phyloP scores from a whole-genome alignment of 2,797 vertebrate genomes.

The Centropyge bicolor region DNA sequence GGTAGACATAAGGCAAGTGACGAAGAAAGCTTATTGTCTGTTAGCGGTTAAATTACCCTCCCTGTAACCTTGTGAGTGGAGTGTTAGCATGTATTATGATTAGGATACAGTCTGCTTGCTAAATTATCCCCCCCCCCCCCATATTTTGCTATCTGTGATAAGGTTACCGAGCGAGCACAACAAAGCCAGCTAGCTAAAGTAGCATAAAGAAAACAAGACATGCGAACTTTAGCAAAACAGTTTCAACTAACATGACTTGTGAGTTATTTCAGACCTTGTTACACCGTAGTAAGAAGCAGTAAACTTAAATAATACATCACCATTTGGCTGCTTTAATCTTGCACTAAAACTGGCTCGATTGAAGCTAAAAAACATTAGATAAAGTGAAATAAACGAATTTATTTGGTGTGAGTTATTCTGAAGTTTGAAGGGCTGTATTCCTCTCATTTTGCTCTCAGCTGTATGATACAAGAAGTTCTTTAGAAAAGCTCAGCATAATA shows the following conservation, averaged over 20 bases:
- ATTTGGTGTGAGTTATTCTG: not conserved
- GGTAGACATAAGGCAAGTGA: conserved; percentile 6
- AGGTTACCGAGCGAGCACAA: conserved; percentile 54
- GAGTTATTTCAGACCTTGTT: not conserved
- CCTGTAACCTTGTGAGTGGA: conserved; percentile 41
- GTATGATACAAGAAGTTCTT: conserved; percentile 7
- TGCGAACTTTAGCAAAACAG: conserved; percentile 29
- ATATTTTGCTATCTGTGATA: conserved; percentile 34
- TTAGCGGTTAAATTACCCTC: not conserved
- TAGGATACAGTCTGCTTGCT: conserved; percentile 38
- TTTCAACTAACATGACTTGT: not conserved
- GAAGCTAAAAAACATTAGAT: accelerated
- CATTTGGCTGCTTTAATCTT: not conserved
- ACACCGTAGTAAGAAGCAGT: not conserved
- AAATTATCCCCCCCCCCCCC: conserved; percentile 27
- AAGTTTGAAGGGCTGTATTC: not conserved
- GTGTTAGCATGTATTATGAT: conserved; percentile 29
- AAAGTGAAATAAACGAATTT: not conserved
- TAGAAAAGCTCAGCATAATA: conserved; percentile 19
- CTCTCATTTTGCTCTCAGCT: conserved; percentile 8
- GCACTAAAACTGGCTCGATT: no score
- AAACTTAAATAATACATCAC: not conserved
- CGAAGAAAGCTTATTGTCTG: not conserved
- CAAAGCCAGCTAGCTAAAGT: conserved; percentile 64
- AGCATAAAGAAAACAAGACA: conserved; percentile 5